Evolutionary conservation across 2,113 vertebrate genomes (phyloP), one percentile per base, ranked within the genome.

Genomic region (Oreotrochilus melanogaster): DNA sequence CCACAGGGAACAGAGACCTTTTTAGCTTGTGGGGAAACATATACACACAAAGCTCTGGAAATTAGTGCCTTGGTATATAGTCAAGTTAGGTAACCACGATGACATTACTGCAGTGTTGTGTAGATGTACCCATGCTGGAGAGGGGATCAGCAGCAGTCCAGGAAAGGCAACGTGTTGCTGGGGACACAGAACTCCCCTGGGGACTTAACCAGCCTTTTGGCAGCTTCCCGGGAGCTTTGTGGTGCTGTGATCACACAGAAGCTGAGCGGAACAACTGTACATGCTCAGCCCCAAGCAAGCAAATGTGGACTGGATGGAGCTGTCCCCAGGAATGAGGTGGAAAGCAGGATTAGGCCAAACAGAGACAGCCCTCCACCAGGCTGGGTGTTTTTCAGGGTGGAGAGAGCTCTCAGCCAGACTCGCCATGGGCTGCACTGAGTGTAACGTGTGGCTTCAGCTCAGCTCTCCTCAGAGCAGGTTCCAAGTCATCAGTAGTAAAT

Each of bases 41-140:
- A 23, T 4, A 71, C 86, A 91, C 96, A 95, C 86, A 95, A 92
- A 95, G 95, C 95, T 93, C 91, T 89, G 89, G 89, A 81, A 92
- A 80, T 62, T 47, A 47, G 51, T 86, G 78, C 60, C 67, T 58
- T 21, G 27, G 43, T 48, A 48, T 22, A 27, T 24, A 37, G 54
- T 35, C 53, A 35, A 47, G 48, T 88, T n/a, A 64, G 56, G 19
- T 35, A 60, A 91, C 57, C 48, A 54, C 1, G 1, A 22, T 19
- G 48, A 33, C 9, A 58, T 35, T 62, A 45, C 42, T 80, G 86
- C 83, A 60, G 83, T 3, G 51, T 56, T 30, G 43, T n/a, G 65
- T 16, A 60, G 65, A 30, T 35, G 57, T 60, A 39, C 42, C 60
- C 61, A 22, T 0, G 2, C 31, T 51, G n/a, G 45, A 86, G 45